Percentiles rank a stretch among this genome's conserved stretches.
Conservation (phyloP, 2,888 invertebrate species). For the Ochropacha duplaris region DNA sequence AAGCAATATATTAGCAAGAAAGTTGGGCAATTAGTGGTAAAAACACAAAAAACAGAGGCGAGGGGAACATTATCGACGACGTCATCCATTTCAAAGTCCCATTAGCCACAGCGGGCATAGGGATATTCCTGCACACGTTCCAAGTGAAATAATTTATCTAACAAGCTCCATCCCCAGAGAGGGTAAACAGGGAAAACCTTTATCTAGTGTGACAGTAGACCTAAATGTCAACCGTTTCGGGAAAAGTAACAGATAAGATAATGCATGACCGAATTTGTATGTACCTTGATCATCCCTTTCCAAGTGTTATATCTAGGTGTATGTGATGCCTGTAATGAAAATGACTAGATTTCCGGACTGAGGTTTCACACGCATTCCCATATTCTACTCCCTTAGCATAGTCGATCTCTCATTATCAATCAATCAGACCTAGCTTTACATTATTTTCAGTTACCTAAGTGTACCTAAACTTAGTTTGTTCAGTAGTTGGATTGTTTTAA, state of each 20-base stretch:
- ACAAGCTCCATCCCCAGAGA: not conserved
- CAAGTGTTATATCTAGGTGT: no score
- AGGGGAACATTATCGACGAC: slow-evolving; percentile 57
- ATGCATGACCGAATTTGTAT: not conserved
- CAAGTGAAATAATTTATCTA: slow-evolving; percentile 15
- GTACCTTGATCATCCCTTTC: not conserved
- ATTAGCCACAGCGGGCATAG: slow-evolving; percentile 48
- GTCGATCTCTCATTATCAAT: no score
- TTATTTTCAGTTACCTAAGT: no score
- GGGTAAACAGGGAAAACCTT: not conserved
- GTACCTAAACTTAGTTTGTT: no score
- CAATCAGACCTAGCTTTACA: no score
- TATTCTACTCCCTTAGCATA: no score
- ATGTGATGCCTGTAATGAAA: no score
- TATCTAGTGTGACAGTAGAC: not conserved
- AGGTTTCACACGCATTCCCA: no score
- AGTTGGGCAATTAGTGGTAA: slow-evolving; percentile 64
- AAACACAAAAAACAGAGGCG: slow-evolving; percentile 65
- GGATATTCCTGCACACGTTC: slow-evolving; percentile 5
- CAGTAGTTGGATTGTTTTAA: no score
- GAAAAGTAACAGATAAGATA: not conserved
- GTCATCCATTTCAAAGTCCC: slow-evolving; percentile 60
- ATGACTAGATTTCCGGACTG: no score
- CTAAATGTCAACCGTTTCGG: not conserved
- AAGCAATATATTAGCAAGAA: slow-evolving; percentile 59